Base-by-base conservation (phyloP, 2,113 vertebrate species). In the Catagonus wagneri region DNA sequence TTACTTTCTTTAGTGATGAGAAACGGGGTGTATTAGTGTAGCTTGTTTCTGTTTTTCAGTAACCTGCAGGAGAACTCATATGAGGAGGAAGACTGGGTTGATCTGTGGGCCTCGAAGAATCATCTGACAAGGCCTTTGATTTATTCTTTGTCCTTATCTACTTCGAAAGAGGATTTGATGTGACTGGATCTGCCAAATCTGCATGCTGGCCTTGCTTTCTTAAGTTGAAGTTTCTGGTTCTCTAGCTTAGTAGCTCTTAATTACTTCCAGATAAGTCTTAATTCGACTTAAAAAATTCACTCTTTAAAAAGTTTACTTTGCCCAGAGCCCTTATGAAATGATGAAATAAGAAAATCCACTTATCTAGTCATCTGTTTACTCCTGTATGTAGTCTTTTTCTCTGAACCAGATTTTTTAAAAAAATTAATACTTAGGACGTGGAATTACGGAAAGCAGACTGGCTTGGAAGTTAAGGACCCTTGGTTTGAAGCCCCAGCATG, bases 221-320 rank as follows among this genome's bases (percentile, higher is more conserved):
- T 60, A 95, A 90, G 29, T 29, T 36, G n/a, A 91, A 13, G 60
- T 66, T 96, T 86, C n/a, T 94, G 34, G 9, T 61, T 95, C 52
- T 85, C 13, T 76, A 61, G 72, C 52, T 81, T 79, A 84, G 32
- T 12, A 50, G 44, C 63, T 90, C 20, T 88, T 25, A 4, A 12
- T 60, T 84, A 93, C 44, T 90, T 78, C 39, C 52, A 79, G 66
- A 71, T 94, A 69, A 83, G 76, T 97, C 34, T 81, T 85, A 61
- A 61, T 94, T 78, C 89, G 76, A 80, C 60, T 76, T 2, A 14
- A 52, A 74, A 27, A 12, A 60, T 83, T 93, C 13, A 85, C 34
- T 91, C 27, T 75, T 72, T 95, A 78, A 89, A 91, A 93, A 95
- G 50, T 94, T 95, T 27, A 52, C 19, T n/a, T 94, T 94, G 36